Percentiles rank a stretch among this genome's conserved stretches.
phyloP scores from a whole-genome alignment of 2,888 invertebrate genomes.

The Pimpla rufipes region DNA sequence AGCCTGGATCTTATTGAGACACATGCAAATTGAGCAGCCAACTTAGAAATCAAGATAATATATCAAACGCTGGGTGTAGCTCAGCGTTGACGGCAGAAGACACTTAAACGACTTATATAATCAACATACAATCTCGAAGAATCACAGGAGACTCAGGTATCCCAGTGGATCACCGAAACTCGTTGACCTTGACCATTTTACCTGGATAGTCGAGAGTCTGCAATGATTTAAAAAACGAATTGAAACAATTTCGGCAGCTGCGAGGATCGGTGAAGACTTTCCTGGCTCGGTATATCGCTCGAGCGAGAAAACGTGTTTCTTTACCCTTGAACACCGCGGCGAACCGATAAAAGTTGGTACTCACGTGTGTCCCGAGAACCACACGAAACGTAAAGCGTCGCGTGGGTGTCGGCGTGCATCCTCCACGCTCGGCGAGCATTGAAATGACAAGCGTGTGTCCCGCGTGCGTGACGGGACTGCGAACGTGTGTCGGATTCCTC shows the following conservation, averaged over 20 bases:
- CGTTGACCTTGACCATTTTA: slow-evolving; percentile 2
- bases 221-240: background rate
- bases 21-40: background rate
- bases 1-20: background rate
- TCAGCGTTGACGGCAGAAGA: background rate
- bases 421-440: slow-evolving; percentile 39
- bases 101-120: background rate
- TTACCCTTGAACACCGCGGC: slow-evolving; percentile 4
- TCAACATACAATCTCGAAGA: background rate
- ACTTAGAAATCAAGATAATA: background rate
- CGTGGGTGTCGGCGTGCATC: slow-evolving; percentile 22
- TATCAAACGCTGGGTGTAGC: background rate
- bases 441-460: slow-evolving; percentile 42
- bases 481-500: slow-evolving; percentile 25
- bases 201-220: background rate
- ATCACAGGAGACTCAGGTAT: background rate
- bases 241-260: background rate
- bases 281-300: background rate
- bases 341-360: background rate
- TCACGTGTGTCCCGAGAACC: background rate
- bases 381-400: background rate
- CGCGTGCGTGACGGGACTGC: slow-evolving; percentile 42
- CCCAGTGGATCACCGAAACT: background rate
- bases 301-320: slow-evolving; percentile 12
- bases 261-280: background rate